Base-by-base conservation (phyloP, 2,888 invertebrate genomes). In the Microplitis deprimator region DNA sequence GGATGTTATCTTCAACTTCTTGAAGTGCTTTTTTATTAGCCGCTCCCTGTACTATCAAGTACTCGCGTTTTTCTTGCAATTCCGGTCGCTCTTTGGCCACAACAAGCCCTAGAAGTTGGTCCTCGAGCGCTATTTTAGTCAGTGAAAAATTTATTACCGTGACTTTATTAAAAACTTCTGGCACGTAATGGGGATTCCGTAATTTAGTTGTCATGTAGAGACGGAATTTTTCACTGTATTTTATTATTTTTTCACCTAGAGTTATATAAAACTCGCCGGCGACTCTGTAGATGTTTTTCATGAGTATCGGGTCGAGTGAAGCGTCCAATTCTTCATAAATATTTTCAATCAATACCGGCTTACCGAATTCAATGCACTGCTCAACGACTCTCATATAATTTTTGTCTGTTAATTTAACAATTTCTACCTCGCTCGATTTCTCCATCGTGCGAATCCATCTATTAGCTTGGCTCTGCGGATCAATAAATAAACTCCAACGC, bases 381-480 rank as follows among this genome's bases (percentile, higher is more conserved):
- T 96, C 95, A 83, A 96, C 91, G 50, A 92, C 92, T 85, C 93
- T 92, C 93, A 96, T 94, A 86, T 95, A 96, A 90, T 94, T 93
- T 0, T 92, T 90, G 87, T 96, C 95, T 0, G 94, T 93, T 85
- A 96, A 93, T 87, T 95, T 95, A 39, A 96, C 91, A 3, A 95
- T 91, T 83, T 93, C 92, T 72, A 96, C 89, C 79, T 93, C 93
- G 87, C 93, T 94, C 0, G 91, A 90, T 86, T 94, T 95, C 90
- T 96, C 96, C 93, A 95, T 94, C 81, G 93, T 94, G 90, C 95
- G 95, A 29, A 96, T 93, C 96, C 96, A 96, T 87, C 94, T 94
- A 89, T 95, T 95, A 1, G 96, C 96, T 90, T 96, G 96, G 62
- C 94, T 93, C 90, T 96, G 96, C 1, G 96, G 96, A 90, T 96